Conservation (phyloP, 1,140 invertebrate genomes). For the Hylyphantes graminicola region DNA sequence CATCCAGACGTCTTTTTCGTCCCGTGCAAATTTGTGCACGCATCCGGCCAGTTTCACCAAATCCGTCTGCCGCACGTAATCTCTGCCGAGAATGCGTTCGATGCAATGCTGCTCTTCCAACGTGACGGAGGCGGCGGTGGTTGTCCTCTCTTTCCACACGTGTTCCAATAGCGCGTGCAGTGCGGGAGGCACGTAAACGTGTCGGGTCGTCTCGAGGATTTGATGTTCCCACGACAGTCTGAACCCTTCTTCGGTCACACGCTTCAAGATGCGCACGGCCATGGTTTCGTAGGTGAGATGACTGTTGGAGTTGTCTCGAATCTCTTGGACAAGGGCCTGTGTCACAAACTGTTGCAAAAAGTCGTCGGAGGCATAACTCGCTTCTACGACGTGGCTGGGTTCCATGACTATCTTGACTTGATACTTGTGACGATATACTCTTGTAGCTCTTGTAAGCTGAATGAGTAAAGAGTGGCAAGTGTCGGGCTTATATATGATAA, state of each 20-base stretch:
- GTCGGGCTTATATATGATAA: no score
- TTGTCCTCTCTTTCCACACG: background rate
- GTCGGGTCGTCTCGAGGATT: background rate
- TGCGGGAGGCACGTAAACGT: background rate
- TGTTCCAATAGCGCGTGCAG: background rate
- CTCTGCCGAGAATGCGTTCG: background rate
- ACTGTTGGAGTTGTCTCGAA: background rate
- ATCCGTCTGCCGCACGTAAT: background rate
- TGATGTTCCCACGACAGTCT: background rate
- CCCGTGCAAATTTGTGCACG: background rate
- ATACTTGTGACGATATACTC: no score
- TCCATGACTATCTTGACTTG: no score
- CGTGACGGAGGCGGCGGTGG: background rate
- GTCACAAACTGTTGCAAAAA: no score
- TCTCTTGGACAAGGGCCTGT: background rate
- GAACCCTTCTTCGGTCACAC: background rate
- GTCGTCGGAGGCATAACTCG: no score
- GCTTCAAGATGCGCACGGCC: background rate
- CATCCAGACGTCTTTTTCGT: background rate
- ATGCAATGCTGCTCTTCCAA: slow-evolving; percentile 7
- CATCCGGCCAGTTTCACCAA: background rate
- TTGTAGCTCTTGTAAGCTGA: no score
- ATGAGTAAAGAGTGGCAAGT: no score
- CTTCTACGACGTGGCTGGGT: no score
- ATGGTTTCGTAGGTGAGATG: background rate